Percentiles rank a stretch among this genome's conserved stretches.
Conservation (phyloP, 2,888 invertebrate species). For the Drosophila meridiana region DNA sequence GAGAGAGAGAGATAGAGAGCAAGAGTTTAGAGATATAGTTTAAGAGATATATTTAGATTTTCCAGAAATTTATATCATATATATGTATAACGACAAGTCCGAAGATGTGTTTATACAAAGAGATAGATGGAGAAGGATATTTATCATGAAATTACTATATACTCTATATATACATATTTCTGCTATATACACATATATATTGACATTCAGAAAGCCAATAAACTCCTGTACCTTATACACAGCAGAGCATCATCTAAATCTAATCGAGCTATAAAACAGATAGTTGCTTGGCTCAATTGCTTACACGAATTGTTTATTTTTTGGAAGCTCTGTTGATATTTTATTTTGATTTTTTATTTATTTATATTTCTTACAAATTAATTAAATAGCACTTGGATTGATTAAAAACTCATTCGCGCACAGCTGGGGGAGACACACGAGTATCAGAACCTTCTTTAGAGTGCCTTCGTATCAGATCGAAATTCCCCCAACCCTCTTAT, state of each 20-base stretch:
- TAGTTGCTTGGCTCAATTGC: neutral
- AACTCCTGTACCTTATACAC: neutral
- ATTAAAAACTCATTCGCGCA: conserved; percentile 60
- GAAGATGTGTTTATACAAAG: too few species aligned
- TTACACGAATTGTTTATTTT: conserved; percentile 5
- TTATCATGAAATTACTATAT: neutral
- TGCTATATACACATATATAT: neutral
- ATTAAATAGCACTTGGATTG: conserved; percentile 58
- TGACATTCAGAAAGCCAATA: neutral
- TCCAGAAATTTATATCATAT: too few species aligned
- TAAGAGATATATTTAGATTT: too few species aligned
- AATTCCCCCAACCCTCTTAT: conserved; percentile 24
- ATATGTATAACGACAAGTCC: neutral
- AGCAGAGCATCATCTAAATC: neutral
- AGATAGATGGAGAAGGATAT: neutral
- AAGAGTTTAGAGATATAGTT: too few species aligned
- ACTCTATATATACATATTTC: neutral
- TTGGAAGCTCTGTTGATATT: neutral
- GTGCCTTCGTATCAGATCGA: conserved; percentile 60
- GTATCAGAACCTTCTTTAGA: conserved; percentile 50
- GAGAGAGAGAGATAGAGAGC: too few species aligned
- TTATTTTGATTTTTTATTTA: too few species aligned
- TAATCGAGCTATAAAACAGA: neutral
- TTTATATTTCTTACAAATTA: conserved; percentile 56
- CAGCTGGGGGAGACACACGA: conserved; percentile 24